Base-by-base conservation (phyloP, 2,888 invertebrate genomes). In the Tachina grossa region DNA sequence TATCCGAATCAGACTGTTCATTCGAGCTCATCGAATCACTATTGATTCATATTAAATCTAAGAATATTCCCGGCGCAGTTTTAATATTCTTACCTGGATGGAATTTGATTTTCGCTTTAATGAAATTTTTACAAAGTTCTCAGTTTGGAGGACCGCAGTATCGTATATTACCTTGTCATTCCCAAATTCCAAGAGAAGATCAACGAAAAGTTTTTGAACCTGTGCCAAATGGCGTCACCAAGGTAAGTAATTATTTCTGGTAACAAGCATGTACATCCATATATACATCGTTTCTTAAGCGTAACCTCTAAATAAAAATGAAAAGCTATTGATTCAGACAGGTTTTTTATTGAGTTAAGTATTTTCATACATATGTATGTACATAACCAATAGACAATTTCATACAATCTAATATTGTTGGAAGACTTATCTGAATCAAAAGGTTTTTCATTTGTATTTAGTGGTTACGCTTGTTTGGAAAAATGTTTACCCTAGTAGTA, bases 51-150 rank as follows among this genome's bases (percentile, higher is more conserved):
- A 96, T 97, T 63, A 93, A 94, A 87, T 93, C 93, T 1, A 91
- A 92, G 82, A 91, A 93, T 22, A 94, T 95, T 45, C 95, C 96
- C 0, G 99, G 99, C 0, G 98, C 99, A 0, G 95, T 99, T 1
- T 93, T 99, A 1, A 94, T 99, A 3, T 99, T 99, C 92, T 93
- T 99, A 0, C 98, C 99, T 0, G 99, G 99, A 0, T 99, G 99
- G 99, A 98, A 98, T 93, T 93, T 98, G 14, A 99, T 99, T 89
- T 98, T 98, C 93, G 96, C 97, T 0, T 93, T 99, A 71, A 96
- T 98, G 95, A 96, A 96, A 90, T 96, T 96, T 89, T 93, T 99
- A 47, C 96, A 96, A 89, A 95, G 95, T 80, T 96, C 97, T 91
- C 94, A 95, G 0, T 90, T 94, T 31, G 97, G 97, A 91, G 96